A percentile compares a stretch with the other conserved stretches of the same genome.
phyloP scores from a whole-genome alignment of 2,888 invertebrate species.

The Drosophila borborema region DNA sequence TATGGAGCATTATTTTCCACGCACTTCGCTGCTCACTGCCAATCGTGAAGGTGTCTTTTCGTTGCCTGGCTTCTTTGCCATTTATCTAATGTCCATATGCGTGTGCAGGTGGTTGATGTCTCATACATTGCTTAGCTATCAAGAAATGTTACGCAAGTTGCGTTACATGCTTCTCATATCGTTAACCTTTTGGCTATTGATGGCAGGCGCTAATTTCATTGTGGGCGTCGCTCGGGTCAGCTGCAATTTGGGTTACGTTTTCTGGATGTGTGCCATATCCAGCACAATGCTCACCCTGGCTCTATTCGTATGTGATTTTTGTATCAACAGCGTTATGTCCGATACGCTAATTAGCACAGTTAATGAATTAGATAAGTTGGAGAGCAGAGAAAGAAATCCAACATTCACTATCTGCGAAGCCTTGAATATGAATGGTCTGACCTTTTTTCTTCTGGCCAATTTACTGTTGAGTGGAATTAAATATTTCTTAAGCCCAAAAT shows the following conservation, averaged over 20 bases:
- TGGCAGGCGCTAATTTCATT: neutral
- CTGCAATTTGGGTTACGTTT: conserved; percentile 3
- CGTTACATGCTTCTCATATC: neutral
- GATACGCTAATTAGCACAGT: neutral
- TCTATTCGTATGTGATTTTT: neutral
- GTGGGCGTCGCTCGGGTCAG: conserved; percentile 2
- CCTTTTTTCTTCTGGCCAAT: conserved; percentile 1
- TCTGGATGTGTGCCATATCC: conserved; percentile 2
- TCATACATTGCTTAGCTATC: neutral
- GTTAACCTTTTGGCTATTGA: neutral
- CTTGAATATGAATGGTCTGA: conserved; percentile 3
- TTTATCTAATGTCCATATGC: conserved; percentile 1
- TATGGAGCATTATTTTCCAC: conserved; percentile 1
- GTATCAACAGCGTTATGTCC: neutral
- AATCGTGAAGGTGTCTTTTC: conserved; percentile 2
- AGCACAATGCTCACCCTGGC: neutral
- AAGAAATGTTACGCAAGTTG: conserved; percentile 1
- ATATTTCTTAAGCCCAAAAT: neutral
- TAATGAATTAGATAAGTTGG: neutral
- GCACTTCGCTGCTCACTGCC: neutral
- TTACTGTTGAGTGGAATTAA: neutral
- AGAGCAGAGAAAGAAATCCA: neutral
- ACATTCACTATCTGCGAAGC: neutral
- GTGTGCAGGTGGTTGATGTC: neutral
- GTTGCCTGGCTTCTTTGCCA: neutral